Evolutionary conservation across 2,113 vertebrate genomes (phyloP), one percentile per base, ranked within the genome.

Genomic region (Tragelaphus strepsiceros): DNA sequence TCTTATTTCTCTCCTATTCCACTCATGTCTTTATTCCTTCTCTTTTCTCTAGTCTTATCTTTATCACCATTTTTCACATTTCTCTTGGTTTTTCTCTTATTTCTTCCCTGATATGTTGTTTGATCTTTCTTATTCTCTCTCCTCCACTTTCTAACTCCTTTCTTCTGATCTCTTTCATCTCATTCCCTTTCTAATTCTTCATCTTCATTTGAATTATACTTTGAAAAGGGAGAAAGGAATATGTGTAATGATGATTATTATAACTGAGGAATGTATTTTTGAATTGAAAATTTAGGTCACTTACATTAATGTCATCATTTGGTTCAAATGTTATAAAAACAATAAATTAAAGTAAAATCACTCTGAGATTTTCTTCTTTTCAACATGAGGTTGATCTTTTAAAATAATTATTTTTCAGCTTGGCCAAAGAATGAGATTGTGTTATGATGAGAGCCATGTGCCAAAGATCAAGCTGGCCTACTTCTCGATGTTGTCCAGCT

Each of bases 381-480:
- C 59, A 88, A 86, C 35, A 30, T 56, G 24, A 97, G 10, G 13
- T 28, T 77, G 71, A 46, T 84, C 12, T 95, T 97, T 85, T 94
- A 16, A 98, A 97, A 92, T 95, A 95, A 95, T 80, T 43, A 30
- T 46, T 30, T 87, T 8, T 49, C 30, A 9, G 28, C 39, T 19
- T 74, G 53, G 28, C 67, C 80, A 97, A 53, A 83, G 26, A 58
- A 91, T 51, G n/a, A 39, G 30, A 93, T 26, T 77, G 90, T 87
- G 46, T 94, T 97, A 35, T 90, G 46, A 96, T 92, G 85, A 89
- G n/a, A 90, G 49, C 22, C 19, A 78, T 74, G 13, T 62, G 58
- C 51, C 88, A 96, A 91, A 94, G 51, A 95, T 95, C 82, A 95
- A 96, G 24, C 28, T 98, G 51, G 51, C 39, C 10, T 88, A 16